phyloP scores from a whole-genome alignment of 2,888 invertebrate species.

The Serripes groenlandicus region DNA sequence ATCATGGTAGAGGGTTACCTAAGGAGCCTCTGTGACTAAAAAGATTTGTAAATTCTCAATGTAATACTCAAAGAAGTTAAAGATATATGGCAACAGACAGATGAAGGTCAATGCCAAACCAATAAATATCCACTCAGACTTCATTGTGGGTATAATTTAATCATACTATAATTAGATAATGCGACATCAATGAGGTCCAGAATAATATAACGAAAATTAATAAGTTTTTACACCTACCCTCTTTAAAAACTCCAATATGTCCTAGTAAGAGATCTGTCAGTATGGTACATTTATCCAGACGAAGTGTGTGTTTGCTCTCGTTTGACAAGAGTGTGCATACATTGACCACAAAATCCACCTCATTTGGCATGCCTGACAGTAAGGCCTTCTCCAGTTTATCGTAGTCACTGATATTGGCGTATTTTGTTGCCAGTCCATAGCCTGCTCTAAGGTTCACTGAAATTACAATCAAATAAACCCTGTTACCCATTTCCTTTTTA shows the following conservation, averaged over 20 bases:
- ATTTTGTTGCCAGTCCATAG: slow-evolving; percentile 90
- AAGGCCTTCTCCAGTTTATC: slow-evolving; percentile 96
- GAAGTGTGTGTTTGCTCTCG: slow-evolving; percentile 95
- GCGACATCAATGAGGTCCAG: background rate
- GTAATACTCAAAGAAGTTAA: too few relatives aligned
- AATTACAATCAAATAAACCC: slow-evolving; percentile 23
- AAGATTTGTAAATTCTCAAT: too few relatives aligned
- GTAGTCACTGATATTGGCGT: slow-evolving; percentile 89
- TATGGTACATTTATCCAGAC: slow-evolving; percentile 94
- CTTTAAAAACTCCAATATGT: slow-evolving; percentile 97
- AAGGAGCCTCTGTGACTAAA: too few relatives aligned
- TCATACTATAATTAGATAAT: too few relatives aligned
- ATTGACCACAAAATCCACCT: slow-evolving; percentile 99
- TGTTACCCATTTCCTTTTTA: too few relatives aligned
- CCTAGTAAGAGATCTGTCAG: slow-evolving; percentile 95
- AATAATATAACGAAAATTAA: too few relatives aligned
- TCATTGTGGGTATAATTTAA: too few relatives aligned
- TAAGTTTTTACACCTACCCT: slow-evolving; percentile 91
- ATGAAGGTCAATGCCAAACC: too few relatives aligned
- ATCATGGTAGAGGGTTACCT: too few relatives aligned
- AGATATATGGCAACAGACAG: too few relatives aligned
- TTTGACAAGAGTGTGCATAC: slow-evolving; percentile 98
- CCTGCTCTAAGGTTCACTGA: slow-evolving; percentile 88
- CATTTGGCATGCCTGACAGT: slow-evolving; percentile 98
- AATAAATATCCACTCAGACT: too few relatives aligned